Evolutionary conservation across 2,113 vertebrate species (phyloP).

Genomic region (Vireo altiloquus): DNA sequence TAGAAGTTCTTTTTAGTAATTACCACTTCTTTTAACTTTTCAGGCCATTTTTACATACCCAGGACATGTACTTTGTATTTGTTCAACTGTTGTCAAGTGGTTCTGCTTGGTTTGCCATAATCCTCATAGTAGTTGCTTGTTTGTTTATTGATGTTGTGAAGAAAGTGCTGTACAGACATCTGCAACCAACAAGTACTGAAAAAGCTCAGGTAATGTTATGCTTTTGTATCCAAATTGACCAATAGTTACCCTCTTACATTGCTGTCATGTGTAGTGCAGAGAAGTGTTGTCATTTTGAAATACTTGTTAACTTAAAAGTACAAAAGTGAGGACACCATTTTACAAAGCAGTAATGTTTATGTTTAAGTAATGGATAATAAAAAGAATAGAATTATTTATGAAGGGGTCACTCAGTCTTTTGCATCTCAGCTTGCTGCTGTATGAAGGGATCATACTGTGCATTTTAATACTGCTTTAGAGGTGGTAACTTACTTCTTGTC

Average conservation of each 20-base stretch:
- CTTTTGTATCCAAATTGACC: background rate
- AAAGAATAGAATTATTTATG: background rate
- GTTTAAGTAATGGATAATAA: background rate
- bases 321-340: background rate
- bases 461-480: background rate
- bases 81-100: slow-evolving; percentile 95
- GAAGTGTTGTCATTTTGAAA: background rate
- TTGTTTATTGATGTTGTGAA: slow-evolving; percentile 92
- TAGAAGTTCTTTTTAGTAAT: background rate
- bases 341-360: background rate
- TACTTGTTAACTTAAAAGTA: background rate
- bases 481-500: background rate
- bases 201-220: slow-evolving; percentile 87
- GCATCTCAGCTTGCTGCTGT: background rate
- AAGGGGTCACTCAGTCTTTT: background rate
- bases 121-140: slow-evolving; percentile 90
- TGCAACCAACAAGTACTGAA: slow-evolving; percentile 91
- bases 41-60: slow-evolving; percentile 96
- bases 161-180: slow-evolving; percentile 91
- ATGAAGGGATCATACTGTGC: background rate
- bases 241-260: background rate
- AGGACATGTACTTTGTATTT: slow-evolving; percentile 98
- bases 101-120: slow-evolving; percentile 95
- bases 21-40: slow-evolving; percentile 16
- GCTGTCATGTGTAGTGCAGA: background rate